Evolutionary conservation across 1,140 invertebrate species (phyloP), one percentile per base, ranked within the genome.

Genomic region (Coptotermes formosanus): DNA sequence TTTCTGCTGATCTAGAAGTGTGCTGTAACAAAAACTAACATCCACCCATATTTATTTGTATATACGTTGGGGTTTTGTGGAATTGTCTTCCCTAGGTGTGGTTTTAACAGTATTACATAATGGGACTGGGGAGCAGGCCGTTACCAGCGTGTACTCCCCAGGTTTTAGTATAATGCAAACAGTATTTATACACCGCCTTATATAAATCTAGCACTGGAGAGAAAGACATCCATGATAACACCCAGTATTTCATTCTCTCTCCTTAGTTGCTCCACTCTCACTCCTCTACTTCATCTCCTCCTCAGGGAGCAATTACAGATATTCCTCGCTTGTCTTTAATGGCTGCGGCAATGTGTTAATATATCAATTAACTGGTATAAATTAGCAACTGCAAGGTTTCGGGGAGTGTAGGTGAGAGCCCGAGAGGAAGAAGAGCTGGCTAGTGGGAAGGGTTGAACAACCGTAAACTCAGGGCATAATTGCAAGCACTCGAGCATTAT

Each of bases 321-420:
- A 86, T 86, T 75, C 85, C 75, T 9, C 45, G 59, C 59, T 69
- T 84, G 83, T 59, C 48, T 85, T 69, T 83, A 84, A 44, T 32
- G 86, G 85, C 43, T 25, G 86, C 55, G 19, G 83, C 32, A 84
- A 69, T 69, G 86, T 86, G 86, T 86, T 86, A 85, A 86, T 86
- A 86, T 86, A 86, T 86, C 86, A 86, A 86, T 86, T 86, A 86
- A 86, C 86, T 30, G 38, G 86, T 32, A 86, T 86, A 86, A 86
- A 86, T 86, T 86, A 86, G 86, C 64, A 30, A 55, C 14, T 55
- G 52, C 52, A 55, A 55, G 52, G 52, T 12, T 55, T 55, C 52
- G 19, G 52, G 14, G 19, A 21, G 52, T 55, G 52, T 55, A 19
- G 52, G 52, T 55, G 19, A 55, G 52, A 55, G 52, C 52, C 52